These are phyloP conservation scores for Drosophila borborema DNA, from an alignment of 2,888 invertebrate species.

Conservation along the genomic window DNA sequence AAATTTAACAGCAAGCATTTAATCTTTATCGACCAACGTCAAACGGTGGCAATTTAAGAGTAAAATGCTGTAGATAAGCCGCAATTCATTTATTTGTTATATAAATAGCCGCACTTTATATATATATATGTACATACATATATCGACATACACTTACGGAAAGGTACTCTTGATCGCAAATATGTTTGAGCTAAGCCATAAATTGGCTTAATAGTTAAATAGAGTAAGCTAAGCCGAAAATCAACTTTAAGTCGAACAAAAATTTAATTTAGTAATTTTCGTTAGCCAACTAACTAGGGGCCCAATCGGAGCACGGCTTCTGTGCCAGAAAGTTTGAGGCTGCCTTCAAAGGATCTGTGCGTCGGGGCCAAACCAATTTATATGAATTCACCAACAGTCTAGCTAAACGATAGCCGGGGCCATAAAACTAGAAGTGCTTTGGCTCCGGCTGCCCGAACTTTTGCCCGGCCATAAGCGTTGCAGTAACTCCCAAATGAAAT, in stretches of 20 bases:
- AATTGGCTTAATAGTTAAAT: constrained; percentile 3
- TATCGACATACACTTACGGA: constrained; percentile 1
- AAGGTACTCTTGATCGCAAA: constrained; percentile 20
- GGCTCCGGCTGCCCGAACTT: constrained; percentile 34
- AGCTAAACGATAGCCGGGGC: constrained; percentile 43
- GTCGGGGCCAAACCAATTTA: constrained; percentile 55
- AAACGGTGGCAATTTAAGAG: constrained; percentile 32
- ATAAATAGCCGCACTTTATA: constrained; percentile 59
- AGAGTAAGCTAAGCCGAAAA: neutral
- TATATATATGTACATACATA: no score
- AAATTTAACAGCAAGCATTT: constrained; percentile 73
- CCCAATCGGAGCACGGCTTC: constrained; percentile 11
- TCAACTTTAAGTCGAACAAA: constrained; percentile 22
- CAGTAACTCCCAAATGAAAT: constrained; percentile 66
- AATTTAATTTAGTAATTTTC: constrained; percentile 23
- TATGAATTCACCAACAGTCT: constrained; percentile 59
- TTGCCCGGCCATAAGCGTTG: constrained; percentile 50
- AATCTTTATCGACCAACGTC: constrained; percentile 71
- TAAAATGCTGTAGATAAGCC: constrained; percentile 34
- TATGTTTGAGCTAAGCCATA: constrained; percentile 16
- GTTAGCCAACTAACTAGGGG: neutral
- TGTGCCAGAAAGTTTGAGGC: constrained; percentile 46
- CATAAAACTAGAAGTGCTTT: constrained; percentile 67
- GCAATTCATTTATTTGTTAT: constrained; percentile 64
- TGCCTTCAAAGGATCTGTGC: constrained; percentile 27